Conservation (phyloP, 2,888 invertebrate species). For the Tyria jacobaeae region DNA sequence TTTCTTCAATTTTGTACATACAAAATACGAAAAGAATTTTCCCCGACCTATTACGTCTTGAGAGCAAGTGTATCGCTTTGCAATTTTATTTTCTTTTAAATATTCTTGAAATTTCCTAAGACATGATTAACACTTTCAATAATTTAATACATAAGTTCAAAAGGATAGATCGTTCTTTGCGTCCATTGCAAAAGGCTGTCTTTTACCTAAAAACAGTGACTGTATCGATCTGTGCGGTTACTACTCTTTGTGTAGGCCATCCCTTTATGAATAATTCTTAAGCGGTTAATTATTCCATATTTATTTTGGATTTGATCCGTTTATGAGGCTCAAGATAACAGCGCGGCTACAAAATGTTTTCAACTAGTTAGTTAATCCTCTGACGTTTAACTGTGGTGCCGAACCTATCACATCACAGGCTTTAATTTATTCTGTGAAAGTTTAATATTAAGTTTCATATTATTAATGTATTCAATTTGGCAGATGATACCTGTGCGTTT, state of each 20-base stretch:
- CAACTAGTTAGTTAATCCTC: constrained; percentile 15
- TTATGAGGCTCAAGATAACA: constrained; percentile 1
- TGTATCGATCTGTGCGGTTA: background rate
- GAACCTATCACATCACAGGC: background rate
- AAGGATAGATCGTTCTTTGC: too few relatives aligned
- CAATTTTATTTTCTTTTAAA: too few relatives aligned
- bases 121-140: too few relatives aligned
- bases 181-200: background rate
- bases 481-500: background rate
- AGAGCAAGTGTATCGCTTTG: too few relatives aligned
- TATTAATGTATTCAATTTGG: background rate
- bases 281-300: constrained; percentile 3
- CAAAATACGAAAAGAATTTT: too few relatives aligned
- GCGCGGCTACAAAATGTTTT: constrained; percentile 3
- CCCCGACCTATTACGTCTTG: too few relatives aligned
- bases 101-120: too few relatives aligned
- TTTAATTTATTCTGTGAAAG: constrained; percentile 7
- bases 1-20: too few relatives aligned
- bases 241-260: background rate
- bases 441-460: background rate
- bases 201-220: background rate
- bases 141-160: too few relatives aligned
- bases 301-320: constrained; percentile 8
- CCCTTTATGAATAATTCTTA: background rate
- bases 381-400: constrained; percentile 8